Base-by-base conservation (phyloP, 2,888 invertebrate species). In the Himalopsyche anomala region DNA sequence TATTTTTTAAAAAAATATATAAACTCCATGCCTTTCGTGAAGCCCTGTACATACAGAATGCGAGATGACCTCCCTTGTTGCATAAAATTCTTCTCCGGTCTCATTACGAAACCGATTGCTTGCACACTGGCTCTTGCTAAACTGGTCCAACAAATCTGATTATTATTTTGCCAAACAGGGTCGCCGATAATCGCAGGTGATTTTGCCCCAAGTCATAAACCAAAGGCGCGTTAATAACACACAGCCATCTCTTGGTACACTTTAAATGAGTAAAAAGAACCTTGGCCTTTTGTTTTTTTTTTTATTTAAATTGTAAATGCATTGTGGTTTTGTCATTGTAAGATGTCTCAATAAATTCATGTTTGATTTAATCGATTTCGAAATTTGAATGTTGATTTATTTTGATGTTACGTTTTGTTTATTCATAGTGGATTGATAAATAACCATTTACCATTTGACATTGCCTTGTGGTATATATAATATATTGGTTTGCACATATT, bases 91-190 rank as follows among this genome's bases (percentile, higher is more conserved):
- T 62, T 62, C 51, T 51, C 51, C 62, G 62, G 62, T 19, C 62
- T 62, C 62, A 19, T 62, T 62, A 62, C 62, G 62, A 62, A 62
- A 62, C 62, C 28, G 62, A 62, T 62, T 19, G 62, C 62, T 62
- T 28, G 62, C 19, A 28, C 62, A 62, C 62, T 19, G 6, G 28
- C 62, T 62, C 19, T 62, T 62, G 62, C 28, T 62, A 62, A 62
- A 62, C 62, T 62, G 62, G 62, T 62, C 62, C 62, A 62, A 62
- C 62, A 62, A 12, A 6, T 62, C 11, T 62, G 19, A 28, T 62
- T 19, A 62, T 62, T 62, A 62, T 62, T 62, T 62, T 62, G 15
- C 19, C 62, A 8, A 62, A 62, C 62, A 62, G 62, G 62, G 62
- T 28, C 62, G 28, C 62, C 19, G 19, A 62, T 62, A 62, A 62